Conservation (phyloP, 2,113 vertebrate species). For the Onychorhynchus coronatus region DNA sequence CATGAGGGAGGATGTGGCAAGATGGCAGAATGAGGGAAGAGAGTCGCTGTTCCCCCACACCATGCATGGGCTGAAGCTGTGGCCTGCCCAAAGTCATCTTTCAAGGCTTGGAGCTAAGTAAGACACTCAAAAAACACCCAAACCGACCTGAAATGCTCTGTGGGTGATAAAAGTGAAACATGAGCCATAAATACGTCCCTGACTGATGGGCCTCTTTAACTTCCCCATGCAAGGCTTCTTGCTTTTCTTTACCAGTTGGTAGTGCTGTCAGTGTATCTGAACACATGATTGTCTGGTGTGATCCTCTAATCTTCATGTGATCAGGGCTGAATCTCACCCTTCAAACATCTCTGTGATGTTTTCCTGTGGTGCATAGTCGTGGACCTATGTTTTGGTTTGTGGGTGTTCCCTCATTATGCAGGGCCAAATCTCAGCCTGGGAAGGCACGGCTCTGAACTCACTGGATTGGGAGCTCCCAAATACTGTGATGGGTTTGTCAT, state of each 20-base stretch:
- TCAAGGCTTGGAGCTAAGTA: neutral
- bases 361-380: no score
- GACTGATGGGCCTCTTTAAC: neutral
- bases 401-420: no score
- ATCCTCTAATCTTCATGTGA: neutral
- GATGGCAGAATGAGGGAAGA: neutral
- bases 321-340: neutral
- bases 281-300: neutral
- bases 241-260: neutral
- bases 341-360: no score
- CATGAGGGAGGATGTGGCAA: neutral
- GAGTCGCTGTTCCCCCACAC: neutral
- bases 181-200: neutral
- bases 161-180: neutral
- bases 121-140: neutral
- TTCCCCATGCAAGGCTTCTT: neutral
- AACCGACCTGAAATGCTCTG: neutral
- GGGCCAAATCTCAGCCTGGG: neutral
- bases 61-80: fast-evolving
- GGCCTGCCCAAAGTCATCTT: neutral
- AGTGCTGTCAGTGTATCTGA: neutral
- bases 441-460: neutral
- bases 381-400: no score
- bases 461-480: neutral
- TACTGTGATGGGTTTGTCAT: neutral